Conservation (phyloP, 2,113 vertebrate species). For the Equus quagga region DNA sequence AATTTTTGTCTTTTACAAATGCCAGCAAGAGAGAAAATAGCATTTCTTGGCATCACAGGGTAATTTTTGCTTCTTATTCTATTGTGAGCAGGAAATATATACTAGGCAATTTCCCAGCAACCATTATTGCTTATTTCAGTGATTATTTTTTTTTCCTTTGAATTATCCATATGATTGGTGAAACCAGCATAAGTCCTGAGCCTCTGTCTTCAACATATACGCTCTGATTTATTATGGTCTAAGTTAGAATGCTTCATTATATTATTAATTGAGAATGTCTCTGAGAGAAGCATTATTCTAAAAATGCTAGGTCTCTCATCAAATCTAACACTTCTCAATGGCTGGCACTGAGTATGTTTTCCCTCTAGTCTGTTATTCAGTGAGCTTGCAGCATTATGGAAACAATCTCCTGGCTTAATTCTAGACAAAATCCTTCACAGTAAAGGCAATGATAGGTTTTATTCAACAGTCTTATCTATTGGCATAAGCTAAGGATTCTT, state of each 20-base stretch:
- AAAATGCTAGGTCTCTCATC: not conserved
- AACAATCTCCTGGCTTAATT: not conserved
- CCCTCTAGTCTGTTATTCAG: not conserved
- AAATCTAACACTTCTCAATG: not conserved
- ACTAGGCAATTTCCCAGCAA: conserved; percentile 50
- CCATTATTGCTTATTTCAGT: conserved; percentile 34
- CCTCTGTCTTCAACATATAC: not conserved
- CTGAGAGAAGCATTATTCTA: not conserved
- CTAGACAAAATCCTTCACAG: not conserved
- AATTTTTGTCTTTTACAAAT: conserved; percentile 70
- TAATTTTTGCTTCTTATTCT: conserved; percentile 49
- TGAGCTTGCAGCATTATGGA: not conserved
- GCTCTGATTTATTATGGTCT: not conserved
- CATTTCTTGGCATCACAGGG: conserved; percentile 59
- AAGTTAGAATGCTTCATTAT: not conserved
- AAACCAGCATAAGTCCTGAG: conserved; percentile 24
- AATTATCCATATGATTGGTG: not conserved
- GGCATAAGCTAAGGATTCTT: not conserved
- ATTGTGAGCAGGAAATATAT: conserved; percentile 57
- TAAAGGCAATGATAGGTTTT: not conserved
- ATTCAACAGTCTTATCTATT: not conserved
- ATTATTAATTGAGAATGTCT: not conserved
- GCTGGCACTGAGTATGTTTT: not conserved
- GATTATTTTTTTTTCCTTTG: conserved; percentile 25
- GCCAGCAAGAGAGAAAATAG: conserved; percentile 75